Evolutionary conservation across 2,888 invertebrate genomes (phyloP).

Genomic region (Caenorhabditis macrosperma): DNA sequence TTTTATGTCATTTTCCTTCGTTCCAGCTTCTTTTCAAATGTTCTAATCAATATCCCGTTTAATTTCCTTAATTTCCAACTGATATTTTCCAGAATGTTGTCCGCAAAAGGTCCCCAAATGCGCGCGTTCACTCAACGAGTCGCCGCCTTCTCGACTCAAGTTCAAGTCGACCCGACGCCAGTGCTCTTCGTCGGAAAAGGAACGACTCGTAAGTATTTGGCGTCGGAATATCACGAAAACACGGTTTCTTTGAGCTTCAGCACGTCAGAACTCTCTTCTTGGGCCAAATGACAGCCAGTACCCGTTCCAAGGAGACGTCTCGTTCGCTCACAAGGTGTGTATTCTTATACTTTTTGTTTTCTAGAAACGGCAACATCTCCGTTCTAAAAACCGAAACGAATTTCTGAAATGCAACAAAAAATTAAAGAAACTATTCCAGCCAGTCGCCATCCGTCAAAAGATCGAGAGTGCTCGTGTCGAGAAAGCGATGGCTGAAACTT

Average conservation of each 20-base stretch:
- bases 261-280: slow-evolving; percentile 68
- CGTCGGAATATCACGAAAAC: not conserved
- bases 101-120: slow-evolving; percentile 64
- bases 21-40: not conserved
- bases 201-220: slow-evolving; percentile 46
- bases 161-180: slow-evolving; percentile 41
- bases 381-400: too few species aligned
- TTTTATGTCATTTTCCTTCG: not conserved
- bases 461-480: slow-evolving; percentile 28
- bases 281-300: slow-evolving; percentile 69
- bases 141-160: slow-evolving; percentile 65
- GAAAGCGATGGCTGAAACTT: slow-evolving; percentile 26
- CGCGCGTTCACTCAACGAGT: slow-evolving; percentile 64
- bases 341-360: not conserved
- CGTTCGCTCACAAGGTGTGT: slow-evolving; percentile 35
- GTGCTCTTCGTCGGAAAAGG: slow-evolving; percentile 58
- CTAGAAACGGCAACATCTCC: too few species aligned
- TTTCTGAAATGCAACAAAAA: too few species aligned
- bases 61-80: slow-evolving; percentile 1
- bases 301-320: slow-evolving; percentile 69
- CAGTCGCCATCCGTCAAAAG: slow-evolving; percentile 28
- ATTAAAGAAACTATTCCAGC: too few species aligned
- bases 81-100: slow-evolving; percentile 39
- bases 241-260: slow-evolving; percentile 22
- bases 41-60: not conserved